Conservation (phyloP, 2,113 vertebrate genomes). For the Thalassarche chlororhynchos region DNA sequence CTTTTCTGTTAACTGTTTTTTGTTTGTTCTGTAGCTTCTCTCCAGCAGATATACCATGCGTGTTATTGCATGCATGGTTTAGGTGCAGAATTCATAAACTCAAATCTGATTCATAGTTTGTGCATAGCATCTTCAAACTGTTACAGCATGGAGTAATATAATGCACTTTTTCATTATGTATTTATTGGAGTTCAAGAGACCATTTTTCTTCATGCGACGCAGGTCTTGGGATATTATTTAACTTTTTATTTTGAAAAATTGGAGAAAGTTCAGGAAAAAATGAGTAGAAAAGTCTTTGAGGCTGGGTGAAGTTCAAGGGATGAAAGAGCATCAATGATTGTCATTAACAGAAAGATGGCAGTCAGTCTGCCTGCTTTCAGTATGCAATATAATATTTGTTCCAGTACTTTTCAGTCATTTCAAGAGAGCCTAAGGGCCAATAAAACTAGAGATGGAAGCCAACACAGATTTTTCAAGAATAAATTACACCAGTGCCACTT, state of each 20-base stretch:
- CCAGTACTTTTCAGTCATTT: background rate
- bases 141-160: background rate
- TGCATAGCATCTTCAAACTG: background rate
- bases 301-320: background rate
- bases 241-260: background rate
- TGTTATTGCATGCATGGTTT: background rate
- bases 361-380: background rate
- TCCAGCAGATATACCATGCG: background rate
- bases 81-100: background rate
- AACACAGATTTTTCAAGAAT: background rate
- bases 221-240: background rate
- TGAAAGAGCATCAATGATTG: background rate
- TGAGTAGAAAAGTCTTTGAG: background rate
- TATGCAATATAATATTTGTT: background rate
- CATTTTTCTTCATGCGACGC: background rate
- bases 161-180: background rate
- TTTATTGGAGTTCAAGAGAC: background rate
- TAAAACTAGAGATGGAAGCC: background rate
- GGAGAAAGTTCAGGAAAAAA: background rate
- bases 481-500: background rate
- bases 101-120: background rate
- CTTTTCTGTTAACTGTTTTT: background rate
- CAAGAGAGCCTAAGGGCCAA: background rate
- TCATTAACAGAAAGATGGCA: background rate
- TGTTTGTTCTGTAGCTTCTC: background rate